These are phyloP conservation scores for Acrocera orbiculus DNA, from an alignment of 2,888 invertebrate genomes.

Conservation along the genomic window DNA sequence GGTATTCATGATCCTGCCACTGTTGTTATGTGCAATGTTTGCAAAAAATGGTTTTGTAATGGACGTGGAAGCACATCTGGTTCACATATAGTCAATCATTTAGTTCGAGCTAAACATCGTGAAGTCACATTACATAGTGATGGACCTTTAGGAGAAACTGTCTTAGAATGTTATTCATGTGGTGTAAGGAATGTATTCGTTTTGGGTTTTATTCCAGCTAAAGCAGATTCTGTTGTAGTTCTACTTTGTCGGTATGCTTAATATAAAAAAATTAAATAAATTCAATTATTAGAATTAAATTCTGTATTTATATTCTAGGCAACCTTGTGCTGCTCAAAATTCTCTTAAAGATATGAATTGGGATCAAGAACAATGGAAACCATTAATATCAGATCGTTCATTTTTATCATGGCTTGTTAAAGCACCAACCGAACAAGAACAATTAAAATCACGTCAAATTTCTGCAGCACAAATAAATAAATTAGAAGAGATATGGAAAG, in stretches of 20 bases:
- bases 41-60: constrained; percentile 99
- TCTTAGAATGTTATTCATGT: constrained; percentile 97
- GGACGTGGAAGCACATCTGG: constrained; percentile 95
- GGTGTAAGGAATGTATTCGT: constrained; percentile 97
- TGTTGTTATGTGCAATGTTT: constrained; percentile 95
- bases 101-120: constrained; percentile 98
- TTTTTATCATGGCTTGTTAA: constrained; percentile 95
- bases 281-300: neutral
- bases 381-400: constrained; percentile 88
- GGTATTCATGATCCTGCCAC: constrained; percentile 95
- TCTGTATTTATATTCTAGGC: constrained; percentile 29
- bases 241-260: constrained; percentile 67
- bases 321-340: constrained; percentile 95
- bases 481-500: constrained; percentile 97
- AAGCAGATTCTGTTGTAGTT: constrained; percentile 95
- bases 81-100: constrained; percentile 96
- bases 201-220: constrained; percentile 96
- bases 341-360: constrained; percentile 98
- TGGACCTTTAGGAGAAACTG: constrained; percentile 93
- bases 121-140: constrained; percentile 95
- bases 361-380: constrained; percentile 99
- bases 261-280: no score
- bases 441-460: constrained; percentile 87
- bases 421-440: constrained; percentile 94
- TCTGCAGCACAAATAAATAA: constrained; percentile 95